These are phyloP conservation scores for Platysternon megacephalum DNA, from an alignment of 2,113 vertebrate species.

Conservation along the genomic window DNA sequence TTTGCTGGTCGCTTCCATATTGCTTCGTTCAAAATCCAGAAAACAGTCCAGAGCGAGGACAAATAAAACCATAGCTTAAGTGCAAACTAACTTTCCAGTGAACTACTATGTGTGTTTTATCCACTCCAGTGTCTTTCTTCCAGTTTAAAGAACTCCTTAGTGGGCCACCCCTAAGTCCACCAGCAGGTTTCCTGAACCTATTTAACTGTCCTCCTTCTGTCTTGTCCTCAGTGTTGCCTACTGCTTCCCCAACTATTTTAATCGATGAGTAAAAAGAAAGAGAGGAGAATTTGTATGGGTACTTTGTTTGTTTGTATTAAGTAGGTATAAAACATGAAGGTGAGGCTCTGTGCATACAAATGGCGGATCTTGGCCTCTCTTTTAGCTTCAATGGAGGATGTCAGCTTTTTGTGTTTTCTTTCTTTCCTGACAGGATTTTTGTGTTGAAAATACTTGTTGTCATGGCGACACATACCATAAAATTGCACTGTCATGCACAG, in stretches of 20 bases:
- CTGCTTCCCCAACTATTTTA: conserved; percentile 57
- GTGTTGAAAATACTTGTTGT: conserved; percentile 15
- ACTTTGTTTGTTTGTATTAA: neutral
- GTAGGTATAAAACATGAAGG: conserved; percentile 58
- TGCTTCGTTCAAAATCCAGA: conserved; percentile 88
- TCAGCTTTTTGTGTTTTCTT: neutral
- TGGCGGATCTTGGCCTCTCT: conserved; percentile 45
- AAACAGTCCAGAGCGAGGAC: conserved; percentile 74
- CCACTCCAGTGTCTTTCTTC: conserved; percentile 77
- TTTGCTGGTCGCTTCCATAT: conserved; percentile 88
- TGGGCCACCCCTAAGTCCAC: conserved; percentile 42
- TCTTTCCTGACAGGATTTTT: conserved; percentile 50
- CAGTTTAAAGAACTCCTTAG: conserved; percentile 67
- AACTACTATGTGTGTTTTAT: conserved; percentile 70
- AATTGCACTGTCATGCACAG: neutral
- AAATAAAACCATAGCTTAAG: conserved; percentile 79
- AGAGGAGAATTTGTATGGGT: conserved; percentile 17
- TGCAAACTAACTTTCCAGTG: conserved; percentile 85
- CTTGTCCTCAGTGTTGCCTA: conserved; percentile 51
- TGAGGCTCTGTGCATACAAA: conserved; percentile 55
- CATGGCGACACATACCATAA: conserved; percentile 44
- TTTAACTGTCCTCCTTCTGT: conserved; percentile 46
- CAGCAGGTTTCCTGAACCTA: conserved; percentile 54
- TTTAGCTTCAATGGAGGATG: conserved; percentile 37
- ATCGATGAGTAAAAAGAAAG: conserved; percentile 29